Percentiles rank a stretch among this genome's conserved stretches.
These are phyloP conservation scores for Malurus leucopterus DNA, from an alignment of 2,797 vertebrate species.

Conservation along the genomic window DNA sequence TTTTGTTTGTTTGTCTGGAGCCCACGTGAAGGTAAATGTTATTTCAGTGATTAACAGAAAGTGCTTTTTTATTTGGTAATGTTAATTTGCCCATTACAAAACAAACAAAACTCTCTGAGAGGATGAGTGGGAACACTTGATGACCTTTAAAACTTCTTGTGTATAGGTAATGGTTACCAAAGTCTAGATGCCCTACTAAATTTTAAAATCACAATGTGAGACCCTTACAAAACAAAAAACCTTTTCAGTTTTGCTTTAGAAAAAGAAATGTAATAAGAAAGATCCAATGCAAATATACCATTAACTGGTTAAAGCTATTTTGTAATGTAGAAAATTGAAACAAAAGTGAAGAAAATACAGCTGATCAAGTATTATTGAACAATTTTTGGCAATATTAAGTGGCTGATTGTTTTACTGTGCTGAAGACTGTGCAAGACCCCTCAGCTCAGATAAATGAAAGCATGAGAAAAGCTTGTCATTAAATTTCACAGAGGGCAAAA, in stretches of 20 bases:
- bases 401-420: neutral
- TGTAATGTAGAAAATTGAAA: neutral
- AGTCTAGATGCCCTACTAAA: neutral
- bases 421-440: neutral
- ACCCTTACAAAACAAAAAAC: neutral
- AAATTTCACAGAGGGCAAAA: neutral
- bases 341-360: neutral
- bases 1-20: neutral
- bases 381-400: neutral
- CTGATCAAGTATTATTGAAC: neutral
- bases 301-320: neutral
- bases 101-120: neutral
- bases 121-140: neutral
- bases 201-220: neutral
- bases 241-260: neutral
- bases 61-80: neutral
- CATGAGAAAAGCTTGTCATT: neutral
- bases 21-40: neutral
- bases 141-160: neutral
- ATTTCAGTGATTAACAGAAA: neutral
- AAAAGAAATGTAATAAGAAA: neutral
- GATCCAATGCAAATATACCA: fast-evolving
- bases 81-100: neutral
- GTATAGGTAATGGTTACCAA: neutral
- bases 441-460: neutral